Evolutionary conservation across 2,797 vertebrate species (phyloP).

Genomic region (Micrastur ruficollis): DNA sequence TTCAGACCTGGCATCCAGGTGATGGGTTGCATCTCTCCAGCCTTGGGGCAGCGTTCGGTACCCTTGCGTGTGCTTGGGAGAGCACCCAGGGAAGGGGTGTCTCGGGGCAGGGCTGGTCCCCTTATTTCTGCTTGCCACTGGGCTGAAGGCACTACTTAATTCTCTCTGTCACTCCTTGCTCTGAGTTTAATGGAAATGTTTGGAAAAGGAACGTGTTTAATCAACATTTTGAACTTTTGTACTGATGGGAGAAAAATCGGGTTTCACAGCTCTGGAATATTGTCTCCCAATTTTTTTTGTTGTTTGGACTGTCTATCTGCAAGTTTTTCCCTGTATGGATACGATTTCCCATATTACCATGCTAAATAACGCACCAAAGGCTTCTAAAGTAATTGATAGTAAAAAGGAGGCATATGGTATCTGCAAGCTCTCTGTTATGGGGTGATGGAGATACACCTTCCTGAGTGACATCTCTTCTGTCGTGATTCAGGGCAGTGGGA

Average conservation of each 20-base stretch:
- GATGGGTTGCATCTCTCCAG: neutral
- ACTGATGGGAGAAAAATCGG: neutral
- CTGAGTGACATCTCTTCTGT: neutral
- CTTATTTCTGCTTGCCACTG: neutral
- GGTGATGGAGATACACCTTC: neutral
- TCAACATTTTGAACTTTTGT: neutral
- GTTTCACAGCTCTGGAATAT: neutral
- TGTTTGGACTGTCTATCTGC: neutral
- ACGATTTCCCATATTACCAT: neutral
- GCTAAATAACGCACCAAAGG: neutral
- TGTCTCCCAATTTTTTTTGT: neutral
- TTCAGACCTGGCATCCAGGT: neutral
- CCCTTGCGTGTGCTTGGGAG: rapidly evolving
- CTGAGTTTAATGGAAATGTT: neutral
- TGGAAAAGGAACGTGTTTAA: neutral
- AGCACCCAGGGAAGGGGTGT: too few species aligned
- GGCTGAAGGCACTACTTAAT: neutral
- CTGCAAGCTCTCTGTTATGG: neutral
- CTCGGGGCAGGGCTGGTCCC: neutral
- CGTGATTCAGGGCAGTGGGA: neutral
- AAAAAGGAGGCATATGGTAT: too few species aligned
- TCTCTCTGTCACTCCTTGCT: neutral
- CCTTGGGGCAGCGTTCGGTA: neutral
- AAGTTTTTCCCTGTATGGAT: neutral
- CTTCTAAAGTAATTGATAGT: neutral